Evolutionary conservation across 2,113 vertebrate genomes (phyloP), one percentile per base, ranked within the genome.

Genomic region (Elachura formosa): DNA sequence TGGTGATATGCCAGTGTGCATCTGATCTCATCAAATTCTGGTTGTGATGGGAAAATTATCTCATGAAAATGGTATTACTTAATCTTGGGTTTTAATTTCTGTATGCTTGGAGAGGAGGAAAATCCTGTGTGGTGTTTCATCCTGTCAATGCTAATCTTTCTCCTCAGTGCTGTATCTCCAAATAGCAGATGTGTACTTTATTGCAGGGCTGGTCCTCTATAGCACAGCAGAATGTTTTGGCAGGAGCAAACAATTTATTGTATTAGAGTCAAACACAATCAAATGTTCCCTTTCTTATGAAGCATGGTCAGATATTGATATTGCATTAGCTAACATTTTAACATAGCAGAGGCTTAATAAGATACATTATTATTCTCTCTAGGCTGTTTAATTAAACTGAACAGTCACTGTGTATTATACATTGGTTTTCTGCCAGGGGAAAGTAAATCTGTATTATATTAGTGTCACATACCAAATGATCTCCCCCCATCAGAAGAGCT

Each of bases 351-450:
- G 85, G 59, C 85, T 96, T 90, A 96, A 88, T 94, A 96, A 95
- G 87, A 84, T 64, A 87, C 68, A 67, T 64, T 88, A 86, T 94
- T 90, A 93, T 82, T 96, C 93, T 96, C 96, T 88, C 90, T 72
- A 78, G 93, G 75, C 87, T 91, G 91, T 95, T 96, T 96, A 96
- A 97, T 97, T 96, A 97, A 94, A 93, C 91, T 59, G 17, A 96
- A 90, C 59, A 75, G 68, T 84, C 26, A 2, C 68, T 91, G 85
- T 68, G 93, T 74, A 74, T 88, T 80, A 63, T 56, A 51, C 82
- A 38, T 38, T 88, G 87, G 87, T 86, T 90, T 96, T 81, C 72
- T 94, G 95, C 91, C 94, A 95, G 82, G 89, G 75, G 68, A 88
- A 81, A 85, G 92, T 94, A 96, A 96, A 95, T 93, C 82, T 96